Conservation (phyloP, 2,797 vertebrate genomes). For the Pipistrellus pipistrellus region DNA sequence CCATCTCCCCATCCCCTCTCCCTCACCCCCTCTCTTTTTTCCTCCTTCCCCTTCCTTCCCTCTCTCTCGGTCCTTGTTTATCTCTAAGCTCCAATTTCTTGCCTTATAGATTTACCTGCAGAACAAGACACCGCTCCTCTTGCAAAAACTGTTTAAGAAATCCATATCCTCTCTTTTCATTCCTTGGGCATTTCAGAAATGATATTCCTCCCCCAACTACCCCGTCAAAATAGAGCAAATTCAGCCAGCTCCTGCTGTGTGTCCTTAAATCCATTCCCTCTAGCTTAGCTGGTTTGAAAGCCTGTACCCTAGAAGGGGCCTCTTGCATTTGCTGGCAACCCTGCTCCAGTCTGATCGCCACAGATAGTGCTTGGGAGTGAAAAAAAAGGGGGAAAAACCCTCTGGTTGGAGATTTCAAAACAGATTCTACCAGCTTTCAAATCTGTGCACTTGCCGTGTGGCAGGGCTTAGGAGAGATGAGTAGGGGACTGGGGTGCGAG, state of each 20-base stretch:
- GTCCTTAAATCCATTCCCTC: constrained; percentile 88
- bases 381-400: constrained; percentile 78
- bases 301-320: constrained; percentile 91
- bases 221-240: constrained; percentile 80
- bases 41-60: neutral
- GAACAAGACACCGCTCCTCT: constrained; percentile 71
- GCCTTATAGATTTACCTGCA: constrained; percentile 82
- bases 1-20: constrained; percentile 54
- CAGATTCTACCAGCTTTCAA: constrained; percentile 71
- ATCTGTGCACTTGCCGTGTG: constrained; percentile 55
- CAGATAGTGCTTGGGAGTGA: constrained; percentile 89
- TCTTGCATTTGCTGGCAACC: constrained; percentile 90
- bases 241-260: constrained; percentile 85
- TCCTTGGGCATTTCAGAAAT: constrained; percentile 77
- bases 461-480: constrained; percentile 63
- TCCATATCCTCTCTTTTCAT: constrained; percentile 78
- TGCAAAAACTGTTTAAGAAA: constrained; percentile 43
- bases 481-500: constrained; percentile 66
- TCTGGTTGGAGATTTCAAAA: constrained; percentile 82
- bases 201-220: constrained; percentile 72
- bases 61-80: constrained; percentile 63
- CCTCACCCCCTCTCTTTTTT: constrained; percentile 31
- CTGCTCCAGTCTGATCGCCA: constrained; percentile 89
- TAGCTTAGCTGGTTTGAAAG: constrained; percentile 87
- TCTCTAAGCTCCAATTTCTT: constrained; percentile 74